These are phyloP conservation scores for Butorides virescens DNA, from an alignment of 2,113 vertebrate species.

Conservation along the genomic window DNA sequence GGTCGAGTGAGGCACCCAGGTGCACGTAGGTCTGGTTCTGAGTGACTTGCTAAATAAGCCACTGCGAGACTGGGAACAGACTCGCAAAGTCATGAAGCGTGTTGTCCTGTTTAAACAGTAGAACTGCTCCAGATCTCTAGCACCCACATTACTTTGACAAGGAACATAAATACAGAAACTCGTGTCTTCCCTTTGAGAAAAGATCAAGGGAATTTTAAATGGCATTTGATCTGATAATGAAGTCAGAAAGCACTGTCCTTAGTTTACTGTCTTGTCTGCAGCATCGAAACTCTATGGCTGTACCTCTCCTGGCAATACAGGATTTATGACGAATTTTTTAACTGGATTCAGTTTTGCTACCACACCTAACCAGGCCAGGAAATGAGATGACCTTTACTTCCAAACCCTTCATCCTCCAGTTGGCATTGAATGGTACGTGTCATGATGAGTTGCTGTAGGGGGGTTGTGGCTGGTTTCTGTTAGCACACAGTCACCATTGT, in stretches of 20 bases:
- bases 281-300: background rate
- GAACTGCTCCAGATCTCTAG: background rate
- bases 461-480: background rate
- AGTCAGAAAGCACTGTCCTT: background rate
- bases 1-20: fast-evolving
- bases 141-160: background rate
- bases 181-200: background rate
- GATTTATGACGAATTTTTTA: background rate
- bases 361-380: background rate
- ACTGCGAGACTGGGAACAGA: background rate
- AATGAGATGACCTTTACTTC: background rate
- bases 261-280: background rate
- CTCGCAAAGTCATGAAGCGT: background rate
- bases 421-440: fast-evolving
- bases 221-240: background rate
- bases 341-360: background rate
- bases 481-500: background rate
- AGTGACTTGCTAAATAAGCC: background rate
- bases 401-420: background rate
- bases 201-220: background rate
- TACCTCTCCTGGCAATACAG: background rate
- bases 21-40: fast-evolving
- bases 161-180: background rate
- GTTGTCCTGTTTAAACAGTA: background rate
- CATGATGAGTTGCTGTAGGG: background rate